Evolutionary conservation across 2,113 vertebrate genomes (phyloP).

Genomic region (Ptilonorhynchus violaceus): DNA sequence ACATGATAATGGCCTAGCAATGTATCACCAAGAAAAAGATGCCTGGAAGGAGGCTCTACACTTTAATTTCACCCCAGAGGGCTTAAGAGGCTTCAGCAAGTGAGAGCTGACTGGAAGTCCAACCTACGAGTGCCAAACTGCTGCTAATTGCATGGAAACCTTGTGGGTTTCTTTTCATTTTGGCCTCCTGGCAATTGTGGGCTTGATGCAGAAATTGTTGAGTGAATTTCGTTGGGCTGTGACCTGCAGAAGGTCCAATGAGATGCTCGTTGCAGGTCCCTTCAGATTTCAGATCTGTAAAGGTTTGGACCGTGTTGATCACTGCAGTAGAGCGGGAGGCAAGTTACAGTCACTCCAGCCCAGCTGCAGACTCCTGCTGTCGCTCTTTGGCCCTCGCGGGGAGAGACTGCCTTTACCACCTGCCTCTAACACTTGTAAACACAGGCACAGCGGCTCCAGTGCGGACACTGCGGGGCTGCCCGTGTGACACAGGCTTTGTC

Average conservation of each 20-base stretch:
- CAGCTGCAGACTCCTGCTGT: background rate
- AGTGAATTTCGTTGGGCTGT: background rate
- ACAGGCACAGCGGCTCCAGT: background rate
- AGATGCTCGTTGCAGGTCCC: background rate
- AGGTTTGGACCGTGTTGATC: background rate
- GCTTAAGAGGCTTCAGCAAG: background rate
- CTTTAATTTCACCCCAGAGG: background rate
- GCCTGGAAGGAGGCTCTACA: background rate
- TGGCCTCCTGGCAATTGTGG: background rate
- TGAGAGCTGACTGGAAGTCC: background rate
- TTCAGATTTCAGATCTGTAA: background rate
- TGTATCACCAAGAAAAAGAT: background rate
- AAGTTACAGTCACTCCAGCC: background rate
- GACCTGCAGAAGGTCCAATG: background rate
- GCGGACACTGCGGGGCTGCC: background rate
- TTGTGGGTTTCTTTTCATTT: background rate
- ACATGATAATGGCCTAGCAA: background rate
- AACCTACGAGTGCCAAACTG: background rate
- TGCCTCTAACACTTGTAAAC: background rate
- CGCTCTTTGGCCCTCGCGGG: background rate
- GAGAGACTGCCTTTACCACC: background rate
- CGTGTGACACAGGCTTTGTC: background rate
- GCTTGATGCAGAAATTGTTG: background rate
- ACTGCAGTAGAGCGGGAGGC: background rate
- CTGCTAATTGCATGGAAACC: background rate